Percentiles rank a stretch among this genome's conserved stretches.
phyloP scores from a whole-genome alignment of 2,113 vertebrate species.

The Donacobius atricapilla region DNA sequence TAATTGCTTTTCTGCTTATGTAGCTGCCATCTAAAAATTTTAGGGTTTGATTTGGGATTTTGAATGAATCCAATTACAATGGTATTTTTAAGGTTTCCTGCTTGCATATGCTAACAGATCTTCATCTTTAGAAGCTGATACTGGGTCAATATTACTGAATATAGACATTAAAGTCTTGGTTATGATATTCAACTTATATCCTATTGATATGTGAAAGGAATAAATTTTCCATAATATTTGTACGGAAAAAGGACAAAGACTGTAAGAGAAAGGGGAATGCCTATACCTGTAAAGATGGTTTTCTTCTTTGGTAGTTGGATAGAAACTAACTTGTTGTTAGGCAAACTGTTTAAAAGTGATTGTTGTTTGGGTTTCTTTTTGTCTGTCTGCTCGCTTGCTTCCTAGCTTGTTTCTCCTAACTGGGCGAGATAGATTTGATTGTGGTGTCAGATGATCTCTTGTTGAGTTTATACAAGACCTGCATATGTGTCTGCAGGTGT shows the following conservation, averaged over 20 bases:
- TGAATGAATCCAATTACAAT: neutral
- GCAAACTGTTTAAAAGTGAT: neutral
- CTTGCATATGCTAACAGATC: neutral
- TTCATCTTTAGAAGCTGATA: neutral
- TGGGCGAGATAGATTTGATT: neutral
- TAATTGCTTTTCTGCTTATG: neutral
- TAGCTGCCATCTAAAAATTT: neutral
- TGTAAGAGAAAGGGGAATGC: neutral
- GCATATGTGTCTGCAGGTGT: neutral
- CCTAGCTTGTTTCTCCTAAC: neutral
- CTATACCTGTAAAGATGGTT: neutral
- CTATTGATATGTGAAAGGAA: neutral
- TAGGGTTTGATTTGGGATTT: neutral
- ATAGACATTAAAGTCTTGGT: neutral
- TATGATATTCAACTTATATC: neutral
- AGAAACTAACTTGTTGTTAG: neutral
- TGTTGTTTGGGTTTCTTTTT: neutral
- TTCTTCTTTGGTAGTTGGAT: neutral
- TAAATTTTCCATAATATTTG: neutral
- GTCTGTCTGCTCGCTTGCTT: neutral
- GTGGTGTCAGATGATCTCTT: neutral
- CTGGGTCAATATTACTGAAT: neutral
- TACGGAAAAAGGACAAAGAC: neutral
- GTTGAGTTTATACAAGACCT: neutral
- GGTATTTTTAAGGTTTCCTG: neutral